Evolutionary conservation across 2,113 vertebrate genomes (phyloP).

Genomic region (Leucosticte australis): DNA sequence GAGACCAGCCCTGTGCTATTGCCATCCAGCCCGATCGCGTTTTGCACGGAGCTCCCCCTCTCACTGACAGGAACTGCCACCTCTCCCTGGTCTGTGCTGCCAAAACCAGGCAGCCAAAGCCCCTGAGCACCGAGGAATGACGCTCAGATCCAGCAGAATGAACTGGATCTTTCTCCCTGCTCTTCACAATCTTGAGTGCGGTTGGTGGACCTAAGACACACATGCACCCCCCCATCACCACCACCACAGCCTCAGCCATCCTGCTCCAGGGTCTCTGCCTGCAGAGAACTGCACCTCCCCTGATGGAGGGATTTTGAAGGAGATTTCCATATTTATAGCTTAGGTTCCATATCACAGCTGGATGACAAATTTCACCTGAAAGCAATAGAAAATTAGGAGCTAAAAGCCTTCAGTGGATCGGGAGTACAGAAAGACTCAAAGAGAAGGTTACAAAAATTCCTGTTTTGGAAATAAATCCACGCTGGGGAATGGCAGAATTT

Average conservation of each 20-base stretch:
- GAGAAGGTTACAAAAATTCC: neutral
- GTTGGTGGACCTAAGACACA: neutral
- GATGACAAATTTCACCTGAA: neutral
- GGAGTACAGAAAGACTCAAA: neutral
- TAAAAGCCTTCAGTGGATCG: neutral
- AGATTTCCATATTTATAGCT: neutral
- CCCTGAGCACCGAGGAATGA: accelerated
- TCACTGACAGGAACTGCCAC: neutral
- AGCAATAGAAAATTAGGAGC: neutral
- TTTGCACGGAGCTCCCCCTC: neutral
- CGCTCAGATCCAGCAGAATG: neutral
- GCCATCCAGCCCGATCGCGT: neutral
- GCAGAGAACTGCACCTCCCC: neutral
- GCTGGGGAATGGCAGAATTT: neutral
- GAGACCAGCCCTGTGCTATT: neutral
- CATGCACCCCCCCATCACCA: accelerated
- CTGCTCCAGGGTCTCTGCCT: neutral
- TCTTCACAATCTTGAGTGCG: accelerated
- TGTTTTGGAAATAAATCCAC: neutral
- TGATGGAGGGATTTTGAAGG: neutral
- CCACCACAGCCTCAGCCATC: neutral
- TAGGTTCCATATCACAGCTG: neutral
- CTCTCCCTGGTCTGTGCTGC: neutral
- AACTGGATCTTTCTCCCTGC: neutral
- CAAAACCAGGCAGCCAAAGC: neutral